A percentile compares a stretch with the other conserved stretches of the same genome.
These are phyloP conservation scores for Trachelus iudaicus DNA, from an alignment of 2,888 invertebrate genomes.

Conservation along the genomic window DNA sequence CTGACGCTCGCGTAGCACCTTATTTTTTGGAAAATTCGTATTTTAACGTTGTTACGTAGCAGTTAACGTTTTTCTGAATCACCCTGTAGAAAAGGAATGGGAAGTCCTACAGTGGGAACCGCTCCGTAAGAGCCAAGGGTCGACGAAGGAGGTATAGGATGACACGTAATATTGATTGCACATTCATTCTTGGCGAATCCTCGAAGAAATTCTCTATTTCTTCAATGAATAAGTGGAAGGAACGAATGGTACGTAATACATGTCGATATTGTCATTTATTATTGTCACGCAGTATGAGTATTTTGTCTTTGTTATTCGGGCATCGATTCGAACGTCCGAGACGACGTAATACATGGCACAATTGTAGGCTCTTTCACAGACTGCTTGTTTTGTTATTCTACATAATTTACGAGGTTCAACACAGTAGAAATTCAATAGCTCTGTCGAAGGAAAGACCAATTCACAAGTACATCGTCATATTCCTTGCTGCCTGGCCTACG, in stretches of 20 bases:
- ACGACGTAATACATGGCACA: not conserved
- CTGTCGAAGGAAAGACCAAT: not conserved
- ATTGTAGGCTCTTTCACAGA: not conserved
- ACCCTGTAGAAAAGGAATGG: not conserved
- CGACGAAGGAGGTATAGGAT: not conserved
- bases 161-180: not conserved
- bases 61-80: too few species aligned
- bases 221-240: not conserved
- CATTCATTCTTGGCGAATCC: not conserved
- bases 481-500: not conserved
- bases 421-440: not conserved
- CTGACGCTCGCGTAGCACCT: too few species aligned
- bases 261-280: not conserved
- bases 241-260: not conserved
- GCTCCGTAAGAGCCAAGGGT: not conserved
- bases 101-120: not conserved
- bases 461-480: not conserved
- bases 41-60: too few species aligned
- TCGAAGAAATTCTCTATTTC: not conserved
- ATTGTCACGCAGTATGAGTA: not conserved
- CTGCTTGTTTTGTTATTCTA: not conserved
- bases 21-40: too few species aligned
- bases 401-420: not conserved
- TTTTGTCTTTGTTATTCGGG: not conserved
- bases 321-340: not conserved